A percentile compares a stretch with the other conserved stretches of the same genome.
Evolutionary conservation across 2,888 invertebrate genomes (phyloP).

Genomic region (Eulithis prunata): DNA sequence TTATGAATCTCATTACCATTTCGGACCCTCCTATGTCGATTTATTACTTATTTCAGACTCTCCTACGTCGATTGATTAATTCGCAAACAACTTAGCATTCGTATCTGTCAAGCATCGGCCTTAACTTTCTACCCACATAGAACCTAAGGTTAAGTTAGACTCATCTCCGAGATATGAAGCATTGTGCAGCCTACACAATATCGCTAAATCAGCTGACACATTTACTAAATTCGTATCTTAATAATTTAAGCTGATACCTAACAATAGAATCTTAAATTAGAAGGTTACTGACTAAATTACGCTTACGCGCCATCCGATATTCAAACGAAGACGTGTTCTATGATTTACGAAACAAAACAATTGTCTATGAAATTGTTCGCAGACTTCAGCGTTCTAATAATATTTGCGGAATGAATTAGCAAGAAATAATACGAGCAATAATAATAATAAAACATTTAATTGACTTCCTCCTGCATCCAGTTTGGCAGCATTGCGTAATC

Average conservation of each 20-base stretch:
- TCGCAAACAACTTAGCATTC: constrained; percentile 62
- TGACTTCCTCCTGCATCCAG: constrained; percentile 73
- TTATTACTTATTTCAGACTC: constrained; percentile 59
- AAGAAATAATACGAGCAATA: constrained; percentile 31
- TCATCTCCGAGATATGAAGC: constrained; percentile 68
- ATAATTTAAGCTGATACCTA: constrained; percentile 70
- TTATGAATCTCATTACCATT: constrained; percentile 48
- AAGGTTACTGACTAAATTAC: constrained; percentile 57
- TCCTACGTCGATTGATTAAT: constrained; percentile 53
- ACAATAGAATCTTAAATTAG: constrained; percentile 74
- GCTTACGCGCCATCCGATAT: constrained; percentile 54
- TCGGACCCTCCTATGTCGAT: constrained; percentile 49
- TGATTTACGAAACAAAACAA: constrained; percentile 29
- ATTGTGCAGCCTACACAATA: constrained; percentile 68
- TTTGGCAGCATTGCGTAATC: constrained; percentile 80
- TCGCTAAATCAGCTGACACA: constrained; percentile 64
- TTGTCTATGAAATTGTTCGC: constrained; percentile 15
- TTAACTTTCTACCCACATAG: constrained; percentile 74
- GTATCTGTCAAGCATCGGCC: constrained; percentile 73
- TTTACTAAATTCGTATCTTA: constrained; percentile 72
- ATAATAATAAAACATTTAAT: constrained; percentile 69
- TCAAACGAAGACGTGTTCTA: constrained; percentile 48
- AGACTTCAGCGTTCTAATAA: constrained; percentile 1
- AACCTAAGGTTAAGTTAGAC: constrained; percentile 49
- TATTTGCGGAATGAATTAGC: constrained; percentile 24